Percentiles rank a stretch among this genome's conserved stretches.
phyloP scores from a whole-genome alignment of 2,888 invertebrate species.

The Rhorus exstirpatorius region DNA sequence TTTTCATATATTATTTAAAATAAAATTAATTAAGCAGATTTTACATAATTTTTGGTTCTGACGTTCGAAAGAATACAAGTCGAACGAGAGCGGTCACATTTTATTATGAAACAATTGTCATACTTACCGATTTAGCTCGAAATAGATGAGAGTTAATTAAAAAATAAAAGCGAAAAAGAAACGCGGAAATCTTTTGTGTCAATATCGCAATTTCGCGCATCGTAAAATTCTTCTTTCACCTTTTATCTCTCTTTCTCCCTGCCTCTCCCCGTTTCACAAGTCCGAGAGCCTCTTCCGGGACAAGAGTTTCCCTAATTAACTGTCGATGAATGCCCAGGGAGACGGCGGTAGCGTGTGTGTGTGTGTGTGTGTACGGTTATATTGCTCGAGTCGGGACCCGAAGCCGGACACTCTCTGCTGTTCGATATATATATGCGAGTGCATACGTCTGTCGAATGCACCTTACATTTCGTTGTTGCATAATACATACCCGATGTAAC shows the following conservation, averaged over 20 bases:
- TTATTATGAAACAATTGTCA: background rate
- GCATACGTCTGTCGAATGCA: background rate
- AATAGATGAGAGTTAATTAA: too few relatives aligned
- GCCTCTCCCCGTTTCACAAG: conserved; percentile 68
- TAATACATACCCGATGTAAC: conserved; percentile 49
- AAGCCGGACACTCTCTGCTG: conserved; percentile 72
- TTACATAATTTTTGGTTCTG: background rate
- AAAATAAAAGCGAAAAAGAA: conserved; percentile 20
- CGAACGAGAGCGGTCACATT: background rate
- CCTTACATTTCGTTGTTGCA: conserved; percentile 44
- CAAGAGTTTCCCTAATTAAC: conserved; percentile 70
- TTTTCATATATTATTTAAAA: too few relatives aligned
- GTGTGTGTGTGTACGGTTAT: conserved; percentile 64
- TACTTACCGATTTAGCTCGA: background rate
- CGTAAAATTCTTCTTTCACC: conserved; percentile 53
- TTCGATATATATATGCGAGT: conserved; percentile 66
- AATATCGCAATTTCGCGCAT: conserved; percentile 42
- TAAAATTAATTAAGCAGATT: background rate
- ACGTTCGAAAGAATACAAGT: background rate
- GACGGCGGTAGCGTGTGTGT: too few relatives aligned
- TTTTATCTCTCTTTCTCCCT: conserved; percentile 33
- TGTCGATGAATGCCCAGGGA: conserved; percentile 40
- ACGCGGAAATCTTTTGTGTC: conserved; percentile 41
- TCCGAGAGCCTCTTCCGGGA: conserved; percentile 73
- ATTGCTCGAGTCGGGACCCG: conserved; percentile 62